These are phyloP conservation scores for Cyclophora punctaria DNA, from an alignment of 2,888 invertebrate species.

Conservation along the genomic window DNA sequence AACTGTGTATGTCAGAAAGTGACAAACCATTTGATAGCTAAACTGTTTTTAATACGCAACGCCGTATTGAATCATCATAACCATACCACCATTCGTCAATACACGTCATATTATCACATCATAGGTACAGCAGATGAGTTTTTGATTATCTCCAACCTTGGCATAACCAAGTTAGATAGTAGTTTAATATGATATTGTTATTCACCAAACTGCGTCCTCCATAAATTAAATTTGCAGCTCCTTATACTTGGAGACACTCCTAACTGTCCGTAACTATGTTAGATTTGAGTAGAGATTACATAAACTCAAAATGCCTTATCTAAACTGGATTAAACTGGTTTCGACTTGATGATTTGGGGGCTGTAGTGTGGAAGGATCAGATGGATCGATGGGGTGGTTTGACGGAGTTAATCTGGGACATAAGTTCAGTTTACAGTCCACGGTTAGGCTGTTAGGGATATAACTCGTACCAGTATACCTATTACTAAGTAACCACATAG, in stretches of 20 bases:
- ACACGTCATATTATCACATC: too few relatives aligned
- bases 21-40: too few relatives aligned
- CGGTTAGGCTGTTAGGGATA: slow-evolving; percentile 1
- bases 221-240: not conserved
- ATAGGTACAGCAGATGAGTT: too few relatives aligned
- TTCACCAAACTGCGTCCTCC: not conserved
- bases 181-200: too few relatives aligned
- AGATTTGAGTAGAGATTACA: slow-evolving; percentile 8
- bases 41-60: too few relatives aligned
- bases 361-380: slow-evolving; percentile 12
- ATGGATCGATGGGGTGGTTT: slow-evolving; percentile 28
- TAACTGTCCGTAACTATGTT: not conserved
- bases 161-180: too few relatives aligned
- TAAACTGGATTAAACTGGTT: slow-evolving; percentile 25
- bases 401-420: slow-evolving; percentile 43
- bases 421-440: slow-evolving; percentile 41
- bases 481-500: slow-evolving; percentile 1
- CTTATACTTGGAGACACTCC: not conserved
- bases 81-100: too few relatives aligned
- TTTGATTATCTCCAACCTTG: too few relatives aligned
- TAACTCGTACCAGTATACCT: slow-evolving; percentile 6
- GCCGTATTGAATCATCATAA: too few relatives aligned
- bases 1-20: too few relatives aligned
- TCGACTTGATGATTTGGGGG: slow-evolving; percentile 29
- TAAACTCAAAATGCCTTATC: slow-evolving; percentile 30